Evolutionary conservation across 1,140 invertebrate species (phyloP).

Genomic region (Bombus impatiens): DNA sequence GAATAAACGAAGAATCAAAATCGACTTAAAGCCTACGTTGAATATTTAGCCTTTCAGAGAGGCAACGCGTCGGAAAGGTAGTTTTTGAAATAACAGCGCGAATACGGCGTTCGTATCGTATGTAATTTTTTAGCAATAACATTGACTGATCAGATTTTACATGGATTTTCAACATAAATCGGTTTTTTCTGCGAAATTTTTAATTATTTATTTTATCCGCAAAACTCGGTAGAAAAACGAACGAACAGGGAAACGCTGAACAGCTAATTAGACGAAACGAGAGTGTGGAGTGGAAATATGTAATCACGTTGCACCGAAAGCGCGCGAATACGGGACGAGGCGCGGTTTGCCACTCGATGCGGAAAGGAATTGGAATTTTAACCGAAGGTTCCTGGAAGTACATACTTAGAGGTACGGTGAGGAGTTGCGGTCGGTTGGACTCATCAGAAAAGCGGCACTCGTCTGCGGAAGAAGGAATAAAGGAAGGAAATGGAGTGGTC

Average conservation of each 20-base stretch:
- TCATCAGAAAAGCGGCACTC: constrained; percentile 36
- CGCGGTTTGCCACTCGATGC: not conserved
- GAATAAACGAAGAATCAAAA: no score
- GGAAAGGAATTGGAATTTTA: constrained; percentile 29
- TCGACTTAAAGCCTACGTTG: not conserved
- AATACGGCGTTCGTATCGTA: not conserved
- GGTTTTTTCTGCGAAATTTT: no score
- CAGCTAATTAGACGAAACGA: no score
- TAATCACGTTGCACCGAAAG: not conserved
- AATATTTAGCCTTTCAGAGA: no score
- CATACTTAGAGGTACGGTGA: not conserved
- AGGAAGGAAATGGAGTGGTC: constrained; percentile 31
- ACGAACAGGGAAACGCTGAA: no score
- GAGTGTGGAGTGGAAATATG: not conserved
- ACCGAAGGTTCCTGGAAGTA: constrained; percentile 32
- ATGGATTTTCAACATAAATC: no score
- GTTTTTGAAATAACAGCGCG: not conserved
- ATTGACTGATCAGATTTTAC: no score
- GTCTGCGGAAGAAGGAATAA: constrained; percentile 36
- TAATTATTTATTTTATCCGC: no score
- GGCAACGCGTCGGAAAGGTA: not conserved
- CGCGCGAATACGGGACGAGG: not conserved
- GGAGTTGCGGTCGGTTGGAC: constrained; percentile 20
- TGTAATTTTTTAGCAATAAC: not conserved
- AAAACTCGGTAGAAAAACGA: no score